These are phyloP conservation scores for Orthosia incerta DNA, from an alignment of 2,888 invertebrate genomes.

Conservation along the genomic window DNA sequence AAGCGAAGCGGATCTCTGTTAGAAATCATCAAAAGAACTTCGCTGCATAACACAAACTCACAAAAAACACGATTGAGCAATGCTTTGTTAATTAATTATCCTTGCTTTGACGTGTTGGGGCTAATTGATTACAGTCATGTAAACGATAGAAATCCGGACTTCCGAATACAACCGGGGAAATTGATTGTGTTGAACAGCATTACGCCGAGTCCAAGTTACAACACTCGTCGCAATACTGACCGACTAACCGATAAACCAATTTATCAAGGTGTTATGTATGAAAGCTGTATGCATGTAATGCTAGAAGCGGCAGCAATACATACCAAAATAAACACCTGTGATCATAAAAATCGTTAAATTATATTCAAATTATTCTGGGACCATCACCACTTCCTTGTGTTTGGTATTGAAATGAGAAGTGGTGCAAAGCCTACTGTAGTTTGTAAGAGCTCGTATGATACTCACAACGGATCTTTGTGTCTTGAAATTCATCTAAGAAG, in stretches of 20 bases:
- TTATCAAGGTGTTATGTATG: background rate
- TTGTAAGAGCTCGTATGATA: too few species aligned
- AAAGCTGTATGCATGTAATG: background rate
- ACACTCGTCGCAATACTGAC: conserved; percentile 8
- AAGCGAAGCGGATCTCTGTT: background rate
- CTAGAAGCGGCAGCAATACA: background rate
- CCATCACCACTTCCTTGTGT: background rate
- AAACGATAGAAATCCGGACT: conserved; percentile 44
- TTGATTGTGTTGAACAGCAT: background rate
- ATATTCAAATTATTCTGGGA: background rate
- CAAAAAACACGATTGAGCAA: conserved; percentile 13
- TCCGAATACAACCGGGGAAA: conserved; percentile 3
- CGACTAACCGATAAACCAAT: background rate
- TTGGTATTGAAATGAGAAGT: background rate
- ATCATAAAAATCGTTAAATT: background rate
- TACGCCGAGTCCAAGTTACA: conserved; percentile 1
- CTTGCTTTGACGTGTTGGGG: background rate
- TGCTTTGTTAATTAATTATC: background rate
- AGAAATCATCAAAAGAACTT: background rate
- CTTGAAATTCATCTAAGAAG: background rate
- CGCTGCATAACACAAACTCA: background rate
- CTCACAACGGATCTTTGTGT: too few species aligned
- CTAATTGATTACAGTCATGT: background rate
- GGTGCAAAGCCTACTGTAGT: too few species aligned
- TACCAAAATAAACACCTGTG: background rate